A percentile compares a stretch with the other conserved stretches of the same genome.
Conservation (phyloP, 2,797 vertebrate genomes). For the Paramormyrops hopkinsi region DNA sequence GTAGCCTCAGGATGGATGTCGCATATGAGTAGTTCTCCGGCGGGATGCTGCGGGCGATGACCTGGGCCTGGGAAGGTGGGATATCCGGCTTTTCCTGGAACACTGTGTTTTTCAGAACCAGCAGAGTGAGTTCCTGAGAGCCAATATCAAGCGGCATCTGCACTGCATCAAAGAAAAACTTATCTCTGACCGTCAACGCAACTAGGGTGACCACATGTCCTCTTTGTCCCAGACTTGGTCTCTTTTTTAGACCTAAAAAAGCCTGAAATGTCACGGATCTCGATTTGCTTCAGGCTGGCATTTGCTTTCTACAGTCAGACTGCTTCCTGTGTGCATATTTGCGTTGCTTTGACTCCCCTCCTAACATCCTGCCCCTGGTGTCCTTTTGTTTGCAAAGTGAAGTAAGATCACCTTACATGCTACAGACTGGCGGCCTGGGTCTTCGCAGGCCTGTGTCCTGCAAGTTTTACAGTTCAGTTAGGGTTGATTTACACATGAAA, state of each 20-base stretch:
- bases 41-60: constrained; percentile 55
- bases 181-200: not conserved
- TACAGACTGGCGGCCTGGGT: not conserved
- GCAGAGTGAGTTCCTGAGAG: constrained; percentile 17
- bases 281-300: not conserved
- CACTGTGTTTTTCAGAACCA: constrained; percentile 56
- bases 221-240: not conserved
- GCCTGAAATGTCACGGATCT: not conserved
- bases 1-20: constrained; percentile 68
- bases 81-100: constrained; percentile 80
- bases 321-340: not conserved
- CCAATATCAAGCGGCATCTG: not conserved
- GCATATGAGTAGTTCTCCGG: constrained; percentile 69
- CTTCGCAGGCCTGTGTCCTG: not conserved
- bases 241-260: not conserved
- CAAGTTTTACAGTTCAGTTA: not conserved
- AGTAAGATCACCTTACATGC: not conserved
- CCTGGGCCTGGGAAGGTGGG: constrained; percentile 81
- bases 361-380: not conserved
- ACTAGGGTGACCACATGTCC: not conserved
- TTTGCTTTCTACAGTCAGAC: not conserved
- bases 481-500: not conserved
- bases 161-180: not conserved
- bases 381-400: not conserved
- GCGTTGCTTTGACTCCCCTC: not conserved